These are phyloP conservation scores for Vipera latastei DNA, from an alignment of 2,797 vertebrate genomes.

Conservation along the genomic window DNA sequence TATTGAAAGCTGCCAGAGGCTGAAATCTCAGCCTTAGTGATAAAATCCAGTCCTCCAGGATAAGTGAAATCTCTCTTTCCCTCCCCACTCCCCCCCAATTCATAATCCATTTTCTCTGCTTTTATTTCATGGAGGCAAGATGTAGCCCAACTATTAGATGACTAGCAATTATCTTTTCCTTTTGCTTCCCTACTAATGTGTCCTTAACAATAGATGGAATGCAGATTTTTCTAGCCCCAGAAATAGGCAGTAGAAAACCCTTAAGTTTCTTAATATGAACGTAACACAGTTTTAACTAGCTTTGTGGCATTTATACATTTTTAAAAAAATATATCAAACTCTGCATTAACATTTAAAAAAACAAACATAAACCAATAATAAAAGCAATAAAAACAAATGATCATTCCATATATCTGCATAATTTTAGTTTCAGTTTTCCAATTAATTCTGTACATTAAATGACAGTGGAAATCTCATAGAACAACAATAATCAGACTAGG, in stretches of 20 bases:
- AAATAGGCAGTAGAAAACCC: neutral
- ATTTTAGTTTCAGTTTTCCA: neutral
- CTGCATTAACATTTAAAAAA: neutral
- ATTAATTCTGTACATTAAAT: neutral
- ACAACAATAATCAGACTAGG: neutral
- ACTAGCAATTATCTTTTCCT: neutral
- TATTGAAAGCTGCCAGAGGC: slow-evolving; percentile 11
- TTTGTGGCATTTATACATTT: neutral
- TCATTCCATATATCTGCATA: no score
- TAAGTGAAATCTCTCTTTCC: neutral
- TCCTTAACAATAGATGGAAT: neutral
- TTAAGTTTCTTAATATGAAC: neutral
- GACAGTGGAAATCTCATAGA: neutral
- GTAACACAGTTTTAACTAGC: neutral
- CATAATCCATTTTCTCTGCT: slow-evolving; percentile 17
- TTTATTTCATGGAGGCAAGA: slow-evolving; percentile 29
- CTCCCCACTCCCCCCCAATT: no score
- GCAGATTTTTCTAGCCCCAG: neutral
- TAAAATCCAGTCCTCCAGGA: slow-evolving; percentile 28
- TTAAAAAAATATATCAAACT: neutral
- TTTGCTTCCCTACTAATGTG: neutral
- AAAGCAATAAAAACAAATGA: neutral
- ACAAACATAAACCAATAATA: neutral
- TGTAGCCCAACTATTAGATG: neutral
- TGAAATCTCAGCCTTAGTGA: slow-evolving; percentile 20